Base-by-base conservation (phyloP, 2,113 vertebrate species). In the Callospermophilus lateralis region DNA sequence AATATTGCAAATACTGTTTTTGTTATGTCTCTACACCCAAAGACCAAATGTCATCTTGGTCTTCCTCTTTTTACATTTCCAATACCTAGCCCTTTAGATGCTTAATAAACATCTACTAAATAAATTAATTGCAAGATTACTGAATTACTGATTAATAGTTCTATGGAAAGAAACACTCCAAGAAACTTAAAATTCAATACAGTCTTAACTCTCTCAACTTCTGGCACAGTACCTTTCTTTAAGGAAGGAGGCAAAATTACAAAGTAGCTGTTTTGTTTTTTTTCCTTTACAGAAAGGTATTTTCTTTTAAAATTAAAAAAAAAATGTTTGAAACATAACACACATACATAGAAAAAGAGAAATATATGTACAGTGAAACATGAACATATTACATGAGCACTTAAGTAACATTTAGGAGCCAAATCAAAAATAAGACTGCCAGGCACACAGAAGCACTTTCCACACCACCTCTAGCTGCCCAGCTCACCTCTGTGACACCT, bases 231-330 rank as follows among this genome's bases (percentile, higher is more conserved):
- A 39, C n/a, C 37, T 72, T 68, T 48, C 37, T 77, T n/a, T 45
- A 63, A 37, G 34, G n/a, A 79, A 90, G 80, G 68, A 94, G 11
- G n/a, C 51, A 72, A 93, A 90, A 72, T 80, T 77, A 70, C 39
- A 65, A 87, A 96, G 34, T n/a, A 94, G 30, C 26, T 68, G 8
- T 24, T 11, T 51, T 51, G 45, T 51, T 51, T 22, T 70, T 85
- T 84, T 51, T 8, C 68, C 84, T 81, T 81, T 48, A 85, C 6
- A 78, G 51, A 34, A 84, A 84, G 83, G 73, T 39, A 48, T 15
- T 13, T 89, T 53, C 39, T 39, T 97, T 77, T 70, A 87, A 76
- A 90, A 8, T 28, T 58, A 10, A 28, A 34, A 39, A 45, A 45
- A 53, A 34, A 53, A 37, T 93, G 91, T 63, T 19, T 58, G 20